Percentiles rank a stretch among this genome's conserved stretches.
These are phyloP conservation scores for Gymnocephalus cernua DNA, from an alignment of 2,113 vertebrate species.

Conservation along the genomic window DNA sequence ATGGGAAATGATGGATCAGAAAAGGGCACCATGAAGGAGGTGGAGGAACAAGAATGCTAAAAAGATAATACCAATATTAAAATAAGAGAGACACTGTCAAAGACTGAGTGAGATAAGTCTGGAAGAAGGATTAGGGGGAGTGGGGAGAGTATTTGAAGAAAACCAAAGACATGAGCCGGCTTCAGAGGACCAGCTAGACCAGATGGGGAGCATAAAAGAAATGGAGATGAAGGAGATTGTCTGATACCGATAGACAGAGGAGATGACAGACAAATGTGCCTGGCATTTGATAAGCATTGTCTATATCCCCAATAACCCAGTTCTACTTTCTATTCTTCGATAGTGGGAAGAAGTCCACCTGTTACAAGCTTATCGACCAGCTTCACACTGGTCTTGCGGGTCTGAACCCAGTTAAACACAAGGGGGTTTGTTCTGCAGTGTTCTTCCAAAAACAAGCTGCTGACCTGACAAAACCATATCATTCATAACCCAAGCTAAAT, in stretches of 20 bases:
- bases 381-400: slow-evolving; percentile 41
- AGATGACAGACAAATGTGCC: slow-evolving; percentile 58
- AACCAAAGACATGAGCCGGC: slow-evolving; percentile 46
- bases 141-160: slow-evolving; percentile 23
- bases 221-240: slow-evolving; percentile 63
- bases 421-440: slow-evolving; percentile 7
- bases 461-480: slow-evolving; percentile 54
- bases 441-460: slow-evolving; percentile 37
- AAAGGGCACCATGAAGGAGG: slow-evolving; percentile 49
- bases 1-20: slow-evolving; percentile 70
- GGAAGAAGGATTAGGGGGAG: slow-evolving; percentile 52
- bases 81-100: slow-evolving; percentile 63
- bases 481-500: slow-evolving; percentile 33
- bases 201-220: slow-evolving; percentile 52
- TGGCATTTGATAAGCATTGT: slow-evolving; percentile 72
- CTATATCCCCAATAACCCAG: slow-evolving; percentile 62
- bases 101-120: slow-evolving; percentile 61
- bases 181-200: slow-evolving; percentile 55
- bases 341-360: slow-evolving; percentile 8
- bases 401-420: slow-evolving; percentile 48
- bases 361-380: slow-evolving; percentile 54
- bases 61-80: slow-evolving; percentile 67
- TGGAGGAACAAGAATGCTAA: slow-evolving; percentile 42
- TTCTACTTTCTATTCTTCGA: slow-evolving; percentile 29
- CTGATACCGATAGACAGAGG: slow-evolving; percentile 53